Conservation (phyloP, 2,888 invertebrate genomes). For the Panzeria rudis region DNA sequence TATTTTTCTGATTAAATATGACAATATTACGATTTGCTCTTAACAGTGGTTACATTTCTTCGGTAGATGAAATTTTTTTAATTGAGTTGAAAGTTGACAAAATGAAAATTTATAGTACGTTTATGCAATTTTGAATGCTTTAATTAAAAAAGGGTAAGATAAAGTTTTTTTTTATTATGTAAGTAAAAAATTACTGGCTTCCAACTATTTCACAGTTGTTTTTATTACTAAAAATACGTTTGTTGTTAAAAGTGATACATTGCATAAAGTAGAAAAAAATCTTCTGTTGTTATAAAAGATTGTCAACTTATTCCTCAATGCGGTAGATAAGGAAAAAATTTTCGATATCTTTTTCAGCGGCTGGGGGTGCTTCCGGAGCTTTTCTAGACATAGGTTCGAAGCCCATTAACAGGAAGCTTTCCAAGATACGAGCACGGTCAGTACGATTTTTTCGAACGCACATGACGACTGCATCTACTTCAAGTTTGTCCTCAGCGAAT, state of each 20-base stretch:
- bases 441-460: constrained; percentile 92
- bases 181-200: constrained; percentile 60
- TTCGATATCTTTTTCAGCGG: constrained; percentile 86
- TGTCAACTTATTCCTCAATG: constrained; percentile 82
- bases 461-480: constrained; percentile 90
- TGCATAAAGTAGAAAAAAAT: constrained; percentile 41
- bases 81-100: constrained; percentile 72
- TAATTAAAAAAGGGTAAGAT: constrained; percentile 39
- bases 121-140: constrained; percentile 65
- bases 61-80: constrained; percentile 35
- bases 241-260: constrained; percentile 12
- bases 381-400: constrained; percentile 94
- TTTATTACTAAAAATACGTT: no score
- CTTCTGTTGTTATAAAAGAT: constrained; percentile 25
- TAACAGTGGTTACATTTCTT: constrained; percentile 78
- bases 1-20: constrained; percentile 75
- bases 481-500: constrained; percentile 96
- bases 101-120: constrained; percentile 40
- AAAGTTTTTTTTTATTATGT: constrained; percentile 11
- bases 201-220: constrained; percentile 29
- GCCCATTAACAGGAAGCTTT: constrained; percentile 98
- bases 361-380: constrained; percentile 89
- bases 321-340: constrained; percentile 85
- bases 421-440: constrained; percentile 93
- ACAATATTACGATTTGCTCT: constrained; percentile 80